These are phyloP conservation scores for Eristalinus sepulchralis DNA, from an alignment of 2,888 invertebrate genomes.

Conservation along the genomic window DNA sequence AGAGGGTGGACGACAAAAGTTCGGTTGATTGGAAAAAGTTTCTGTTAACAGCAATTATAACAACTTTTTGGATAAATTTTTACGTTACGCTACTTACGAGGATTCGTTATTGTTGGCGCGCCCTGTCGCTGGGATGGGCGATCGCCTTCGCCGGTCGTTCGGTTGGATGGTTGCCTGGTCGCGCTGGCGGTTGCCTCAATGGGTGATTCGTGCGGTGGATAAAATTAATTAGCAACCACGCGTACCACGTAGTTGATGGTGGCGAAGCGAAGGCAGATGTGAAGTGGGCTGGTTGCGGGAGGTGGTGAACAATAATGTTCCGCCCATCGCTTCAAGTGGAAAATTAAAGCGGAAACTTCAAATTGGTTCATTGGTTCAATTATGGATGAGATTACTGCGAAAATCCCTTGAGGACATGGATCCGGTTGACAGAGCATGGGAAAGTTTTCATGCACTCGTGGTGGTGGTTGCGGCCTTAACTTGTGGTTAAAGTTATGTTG, in stretches of 20 bases:
- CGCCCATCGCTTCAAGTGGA: slow-evolving; percentile 27
- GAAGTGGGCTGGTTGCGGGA: not conserved
- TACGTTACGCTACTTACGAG: slow-evolving; percentile 27
- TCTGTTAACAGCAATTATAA: slow-evolving; percentile 71
- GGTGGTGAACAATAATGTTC: slow-evolving; percentile 3
- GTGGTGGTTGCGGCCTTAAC: not conserved
- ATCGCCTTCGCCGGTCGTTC: not conserved
- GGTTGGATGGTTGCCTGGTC: not conserved
- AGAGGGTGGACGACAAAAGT: slow-evolving; percentile 43
- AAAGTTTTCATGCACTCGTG: not conserved
- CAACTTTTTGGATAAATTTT: slow-evolving; percentile 66
- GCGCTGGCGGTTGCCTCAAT: not conserved
- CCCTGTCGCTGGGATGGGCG: not conserved
- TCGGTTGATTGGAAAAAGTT: slow-evolving; percentile 70
- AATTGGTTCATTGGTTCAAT: slow-evolving; percentile 44
- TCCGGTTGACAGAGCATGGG: not conserved
- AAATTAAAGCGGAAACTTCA: slow-evolving; percentile 42
- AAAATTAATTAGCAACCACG: slow-evolving; percentile 63
- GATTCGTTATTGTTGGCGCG: slow-evolving; percentile 11
- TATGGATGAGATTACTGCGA: slow-evolving; percentile 41
- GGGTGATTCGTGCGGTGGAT: slow-evolving; percentile 39
- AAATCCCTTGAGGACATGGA: not conserved
- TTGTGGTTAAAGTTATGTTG: not conserved
- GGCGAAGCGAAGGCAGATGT: not conserved
- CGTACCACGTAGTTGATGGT: slow-evolving; percentile 31